Conservation (phyloP, 2,888 invertebrate species). For the Cosmia pyralina region DNA sequence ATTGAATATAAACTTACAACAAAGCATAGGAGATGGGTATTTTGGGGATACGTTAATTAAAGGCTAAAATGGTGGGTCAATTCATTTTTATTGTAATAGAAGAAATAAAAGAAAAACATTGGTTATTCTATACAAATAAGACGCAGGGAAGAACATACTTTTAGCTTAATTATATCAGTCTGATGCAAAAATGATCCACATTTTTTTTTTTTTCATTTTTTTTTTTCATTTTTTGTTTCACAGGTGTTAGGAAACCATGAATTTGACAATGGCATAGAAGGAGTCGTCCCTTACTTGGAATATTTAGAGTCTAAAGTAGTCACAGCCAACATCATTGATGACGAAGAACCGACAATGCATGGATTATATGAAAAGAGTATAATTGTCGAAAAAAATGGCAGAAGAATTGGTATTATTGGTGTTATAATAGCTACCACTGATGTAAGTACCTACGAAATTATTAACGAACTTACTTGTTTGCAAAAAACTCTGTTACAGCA, state of each 20-base stretch:
- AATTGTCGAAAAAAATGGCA: constrained; percentile 91
- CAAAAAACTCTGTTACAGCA: not conserved
- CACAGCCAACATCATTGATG: constrained; percentile 93
- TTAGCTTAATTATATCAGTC: not conserved
- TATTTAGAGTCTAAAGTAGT: constrained; percentile 92
- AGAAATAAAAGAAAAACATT: not conserved
- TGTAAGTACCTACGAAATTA: constrained; percentile 74
- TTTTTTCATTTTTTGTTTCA: too few relatives aligned
- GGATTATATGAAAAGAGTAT: constrained; percentile 92
- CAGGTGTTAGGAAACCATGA: constrained; percentile 97
- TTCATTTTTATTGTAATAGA: not conserved
- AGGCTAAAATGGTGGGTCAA: not conserved
- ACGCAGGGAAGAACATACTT: not conserved
- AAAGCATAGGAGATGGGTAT: not conserved
- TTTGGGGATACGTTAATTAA: not conserved
- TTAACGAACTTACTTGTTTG: not conserved
- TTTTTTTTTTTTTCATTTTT: too few relatives aligned
- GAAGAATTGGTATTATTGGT: constrained; percentile 94
- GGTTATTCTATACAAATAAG: not conserved
- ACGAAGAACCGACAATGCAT: constrained; percentile 92
- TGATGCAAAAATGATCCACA: not conserved
- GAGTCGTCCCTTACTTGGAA: constrained; percentile 93
- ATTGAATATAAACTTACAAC: not conserved
- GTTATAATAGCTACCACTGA: constrained; percentile 87
- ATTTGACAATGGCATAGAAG: constrained; percentile 94